Conservation (phyloP, 2,888 invertebrate species). For the Aleiodes alternator region DNA sequence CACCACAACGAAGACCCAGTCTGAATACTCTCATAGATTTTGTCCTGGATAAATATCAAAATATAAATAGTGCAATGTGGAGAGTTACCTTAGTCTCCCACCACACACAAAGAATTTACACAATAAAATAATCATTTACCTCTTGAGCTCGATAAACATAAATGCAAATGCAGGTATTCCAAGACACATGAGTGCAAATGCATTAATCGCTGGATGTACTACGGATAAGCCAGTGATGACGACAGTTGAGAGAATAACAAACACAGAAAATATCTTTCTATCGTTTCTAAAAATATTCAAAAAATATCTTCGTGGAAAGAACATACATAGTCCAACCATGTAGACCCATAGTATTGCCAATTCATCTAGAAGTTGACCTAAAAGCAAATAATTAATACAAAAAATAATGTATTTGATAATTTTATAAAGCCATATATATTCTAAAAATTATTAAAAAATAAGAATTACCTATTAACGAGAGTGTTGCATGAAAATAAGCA, state of each 20-base stretch:
- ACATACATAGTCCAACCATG: constrained; percentile 86
- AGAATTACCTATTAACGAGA: constrained; percentile 82
- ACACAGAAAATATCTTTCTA: constrained; percentile 80
- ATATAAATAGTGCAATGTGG: constrained; percentile 9
- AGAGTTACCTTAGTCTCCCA: constrained; percentile 5
- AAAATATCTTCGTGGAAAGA: constrained; percentile 83
- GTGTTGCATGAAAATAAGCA: constrained; percentile 90
- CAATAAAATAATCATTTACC: constrained; percentile 75
- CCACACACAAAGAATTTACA: constrained; percentile 40
- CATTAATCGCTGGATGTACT: constrained; percentile 88
- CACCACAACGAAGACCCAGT: constrained; percentile 83
- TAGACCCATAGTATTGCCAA: constrained; percentile 89
- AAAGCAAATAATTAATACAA: not conserved
- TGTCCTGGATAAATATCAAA: constrained; percentile 73
- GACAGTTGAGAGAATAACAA: constrained; percentile 79
- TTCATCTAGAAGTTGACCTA: constrained; percentile 88
- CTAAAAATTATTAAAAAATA: constrained; percentile 70
- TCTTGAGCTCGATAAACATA: constrained; percentile 81
- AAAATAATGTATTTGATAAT: too few species aligned
- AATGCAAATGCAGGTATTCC: constrained; percentile 83
- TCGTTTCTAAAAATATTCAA: constrained; percentile 82
- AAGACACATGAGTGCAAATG: constrained; percentile 87
- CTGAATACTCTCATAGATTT: constrained; percentile 82
- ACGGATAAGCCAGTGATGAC: constrained; percentile 83
- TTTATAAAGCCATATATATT: too few species aligned